Evolutionary conservation across 2,797 vertebrate genomes (phyloP).

Genomic region (Tinamus major): DNA sequence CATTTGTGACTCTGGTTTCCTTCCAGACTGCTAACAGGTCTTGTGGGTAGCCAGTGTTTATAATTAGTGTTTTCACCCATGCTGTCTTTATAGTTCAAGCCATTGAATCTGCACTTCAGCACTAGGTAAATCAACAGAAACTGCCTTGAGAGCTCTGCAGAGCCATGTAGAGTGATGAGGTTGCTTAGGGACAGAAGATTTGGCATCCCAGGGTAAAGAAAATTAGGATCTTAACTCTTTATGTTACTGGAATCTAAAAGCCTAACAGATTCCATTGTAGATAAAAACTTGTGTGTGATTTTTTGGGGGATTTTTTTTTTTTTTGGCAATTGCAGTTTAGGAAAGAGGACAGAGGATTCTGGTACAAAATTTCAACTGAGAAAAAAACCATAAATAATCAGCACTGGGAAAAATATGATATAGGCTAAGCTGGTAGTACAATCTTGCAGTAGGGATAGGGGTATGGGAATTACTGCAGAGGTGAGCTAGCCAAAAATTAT

Average conservation of each 20-base stretch:
- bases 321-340: background rate
- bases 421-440: background rate
- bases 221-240: background rate
- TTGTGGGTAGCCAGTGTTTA: background rate
- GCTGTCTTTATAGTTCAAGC: background rate
- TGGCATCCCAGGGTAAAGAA: background rate
- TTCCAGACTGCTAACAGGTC: background rate
- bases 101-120: background rate
- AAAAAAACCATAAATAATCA: background rate
- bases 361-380: background rate
- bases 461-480: background rate
- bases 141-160: background rate
- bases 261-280: background rate
- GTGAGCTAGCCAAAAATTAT: background rate
- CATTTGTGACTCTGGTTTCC: slow-evolving; percentile 9
- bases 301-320: background rate
- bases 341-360: background rate
- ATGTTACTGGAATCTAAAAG: background rate
- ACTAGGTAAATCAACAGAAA: background rate
- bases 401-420: background rate
- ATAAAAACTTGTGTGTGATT: background rate
- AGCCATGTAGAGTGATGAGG: background rate
- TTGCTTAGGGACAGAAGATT: background rate
- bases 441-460: background rate
- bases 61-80: background rate